Conservation (phyloP, 2,888 invertebrate species). For the Cephus nigrinus region DNA sequence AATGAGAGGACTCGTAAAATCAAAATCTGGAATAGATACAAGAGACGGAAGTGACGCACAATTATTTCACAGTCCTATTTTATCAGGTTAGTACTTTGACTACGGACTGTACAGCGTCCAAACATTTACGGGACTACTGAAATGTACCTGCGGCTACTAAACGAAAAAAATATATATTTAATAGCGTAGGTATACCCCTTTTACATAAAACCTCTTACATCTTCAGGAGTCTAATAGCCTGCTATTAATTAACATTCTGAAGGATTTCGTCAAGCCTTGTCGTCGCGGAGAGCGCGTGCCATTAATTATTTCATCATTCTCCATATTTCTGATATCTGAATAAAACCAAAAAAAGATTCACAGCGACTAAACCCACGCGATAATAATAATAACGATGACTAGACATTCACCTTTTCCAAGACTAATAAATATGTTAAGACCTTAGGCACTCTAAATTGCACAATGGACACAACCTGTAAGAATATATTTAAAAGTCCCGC, state of each 20-base stretch:
- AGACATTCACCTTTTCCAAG: not conserved
- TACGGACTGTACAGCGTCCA: not conserved
- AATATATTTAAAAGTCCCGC: not conserved
- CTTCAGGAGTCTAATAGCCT: not conserved
- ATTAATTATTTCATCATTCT: not conserved
- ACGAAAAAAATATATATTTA: not conserved
- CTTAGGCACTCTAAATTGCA: not conserved
- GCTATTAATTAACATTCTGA: not conserved
- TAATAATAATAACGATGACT: not conserved
- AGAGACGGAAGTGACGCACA: not conserved
- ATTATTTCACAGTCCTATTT: not conserved
- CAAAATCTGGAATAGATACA: slow-evolving; percentile 28
- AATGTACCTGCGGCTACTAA: not conserved
- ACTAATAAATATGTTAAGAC: not conserved
- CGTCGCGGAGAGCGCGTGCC: not conserved
- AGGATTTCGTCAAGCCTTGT: not conserved
- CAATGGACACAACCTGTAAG: not conserved
- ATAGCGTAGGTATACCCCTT: not conserved
- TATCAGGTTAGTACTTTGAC: not conserved
- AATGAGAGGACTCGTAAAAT: slow-evolving; percentile 49
- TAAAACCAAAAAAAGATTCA: not conserved
- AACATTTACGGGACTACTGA: not conserved
- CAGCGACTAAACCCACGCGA: not conserved
- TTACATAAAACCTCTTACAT: not conserved
- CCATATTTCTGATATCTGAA: not conserved